phyloP scores from a whole-genome alignment of 2,797 vertebrate species.

The Scarus forsteni region DNA sequence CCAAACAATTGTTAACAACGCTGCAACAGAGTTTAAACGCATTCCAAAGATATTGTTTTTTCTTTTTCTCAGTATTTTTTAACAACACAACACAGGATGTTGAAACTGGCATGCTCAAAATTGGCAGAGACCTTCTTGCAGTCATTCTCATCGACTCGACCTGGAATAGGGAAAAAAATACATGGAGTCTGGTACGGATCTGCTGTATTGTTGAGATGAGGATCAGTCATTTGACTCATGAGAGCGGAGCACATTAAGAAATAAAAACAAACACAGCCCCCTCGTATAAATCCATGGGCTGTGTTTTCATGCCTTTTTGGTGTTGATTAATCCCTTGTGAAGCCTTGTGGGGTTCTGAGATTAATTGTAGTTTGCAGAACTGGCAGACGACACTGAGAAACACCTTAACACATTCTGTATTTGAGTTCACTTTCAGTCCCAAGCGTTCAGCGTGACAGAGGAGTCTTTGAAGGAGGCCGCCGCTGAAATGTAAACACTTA shows the following conservation, averaged over 20 bases:
- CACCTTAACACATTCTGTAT: constrained; percentile 65
- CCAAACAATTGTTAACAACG: constrained; percentile 83
- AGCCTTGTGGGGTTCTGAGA: constrained; percentile 55
- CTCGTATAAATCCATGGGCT: constrained; percentile 48
- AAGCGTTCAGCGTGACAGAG: constrained; percentile 41
- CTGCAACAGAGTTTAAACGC: constrained; percentile 86
- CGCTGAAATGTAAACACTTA: constrained; percentile 73
- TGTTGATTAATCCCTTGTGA: constrained; percentile 65
- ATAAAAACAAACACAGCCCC: constrained; percentile 53
- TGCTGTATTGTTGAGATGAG: constrained; percentile 58
- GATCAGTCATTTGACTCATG: constrained; percentile 37
- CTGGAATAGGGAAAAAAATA: constrained; percentile 45
- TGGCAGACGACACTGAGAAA: constrained; percentile 63
- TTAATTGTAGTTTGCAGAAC: constrained; percentile 60
- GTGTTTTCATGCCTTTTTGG: constrained; percentile 69
- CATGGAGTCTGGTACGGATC: constrained; percentile 37
- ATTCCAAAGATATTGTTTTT: constrained; percentile 80
- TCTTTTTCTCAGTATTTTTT: constrained; percentile 42
- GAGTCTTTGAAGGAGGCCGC: constrained; percentile 60
- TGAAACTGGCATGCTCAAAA: constrained; percentile 88
- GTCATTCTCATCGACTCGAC: constrained; percentile 53
- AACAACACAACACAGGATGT: constrained; percentile 87
- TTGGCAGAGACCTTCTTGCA: constrained; percentile 76
- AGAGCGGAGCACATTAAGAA: constrained; percentile 51
- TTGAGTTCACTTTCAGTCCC: constrained; percentile 52